phyloP scores from a whole-genome alignment of 2,888 invertebrate species.

The Eucriotettix oculatus region DNA sequence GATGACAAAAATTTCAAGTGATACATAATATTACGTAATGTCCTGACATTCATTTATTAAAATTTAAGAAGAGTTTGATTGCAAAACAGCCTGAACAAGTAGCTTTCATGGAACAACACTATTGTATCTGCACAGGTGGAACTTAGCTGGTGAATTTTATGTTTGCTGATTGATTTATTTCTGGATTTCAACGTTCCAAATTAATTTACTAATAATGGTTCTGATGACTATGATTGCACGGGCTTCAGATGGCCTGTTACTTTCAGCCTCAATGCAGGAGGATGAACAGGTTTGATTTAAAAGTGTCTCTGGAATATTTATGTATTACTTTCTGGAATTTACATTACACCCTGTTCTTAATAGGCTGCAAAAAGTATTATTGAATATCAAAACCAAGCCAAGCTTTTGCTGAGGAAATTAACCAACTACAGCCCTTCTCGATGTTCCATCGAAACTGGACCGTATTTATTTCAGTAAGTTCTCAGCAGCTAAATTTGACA shows the following conservation, averaged over 20 bases:
- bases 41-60: too few species aligned
- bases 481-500: not conserved
- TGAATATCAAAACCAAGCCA: conserved; percentile 98
- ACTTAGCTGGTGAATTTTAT: too few species aligned
- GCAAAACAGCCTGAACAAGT: too few species aligned
- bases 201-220: conserved; percentile 58
- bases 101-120: too few species aligned
- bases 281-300: conserved; percentile 68
- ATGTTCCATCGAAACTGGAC: conserved; percentile 93
- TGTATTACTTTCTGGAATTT: conserved; percentile 5
- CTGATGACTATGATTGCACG: conserved; percentile 95
- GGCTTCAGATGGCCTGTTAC: conserved; percentile 82
- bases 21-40: too few species aligned
- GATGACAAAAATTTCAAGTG: too few species aligned
- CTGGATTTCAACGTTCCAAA: too few species aligned
- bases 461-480: conserved; percentile 94
- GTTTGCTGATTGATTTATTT: too few species aligned
- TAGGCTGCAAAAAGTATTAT: conserved; percentile 85
- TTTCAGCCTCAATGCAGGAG: conserved; percentile 95
- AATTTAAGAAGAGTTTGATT: too few species aligned
- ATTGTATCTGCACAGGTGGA: too few species aligned
- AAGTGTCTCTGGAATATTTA: not conserved
- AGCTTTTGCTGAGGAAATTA: conserved; percentile 91
- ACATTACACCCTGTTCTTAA: conserved; percentile 20
- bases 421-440: conserved; percentile 75